Evolutionary conservation across 2,113 vertebrate genomes (phyloP).

Genomic region (Embiotoca jacksoni): DNA sequence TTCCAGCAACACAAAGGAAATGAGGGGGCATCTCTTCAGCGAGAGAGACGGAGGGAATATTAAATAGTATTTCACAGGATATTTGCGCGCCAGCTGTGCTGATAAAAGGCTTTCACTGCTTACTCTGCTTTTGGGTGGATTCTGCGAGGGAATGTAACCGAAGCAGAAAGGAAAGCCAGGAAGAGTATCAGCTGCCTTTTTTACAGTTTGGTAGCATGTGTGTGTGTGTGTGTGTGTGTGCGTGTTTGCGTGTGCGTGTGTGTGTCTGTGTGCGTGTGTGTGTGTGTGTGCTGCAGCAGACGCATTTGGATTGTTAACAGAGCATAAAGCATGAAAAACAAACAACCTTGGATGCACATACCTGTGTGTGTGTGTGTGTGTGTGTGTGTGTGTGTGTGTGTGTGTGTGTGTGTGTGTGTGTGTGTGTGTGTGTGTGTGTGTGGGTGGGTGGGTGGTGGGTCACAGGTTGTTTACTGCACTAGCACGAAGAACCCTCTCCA

Average conservation of each 20-base stretch:
- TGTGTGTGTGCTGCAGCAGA: conserved; percentile 7
- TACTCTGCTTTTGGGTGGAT: conserved; percentile 60
- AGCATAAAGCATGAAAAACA: conserved; percentile 14
- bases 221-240: too few relatives aligned
- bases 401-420: too few relatives aligned
- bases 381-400: too few relatives aligned
- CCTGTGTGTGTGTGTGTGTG: neutral
- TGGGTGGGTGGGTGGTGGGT: neutral
- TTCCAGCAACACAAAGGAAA: conserved; percentile 57
- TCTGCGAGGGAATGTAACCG: conserved; percentile 47
- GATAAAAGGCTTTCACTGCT: conserved; percentile 70
- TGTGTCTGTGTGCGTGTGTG: too few relatives aligned
- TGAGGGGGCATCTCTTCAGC: conserved; percentile 53
- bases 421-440: too few relatives aligned
- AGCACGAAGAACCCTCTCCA: conserved; percentile 4
- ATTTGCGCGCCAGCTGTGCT: conserved; percentile 64
- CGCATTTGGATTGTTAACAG: conserved; percentile 44
- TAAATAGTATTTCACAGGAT: conserved; percentile 69
- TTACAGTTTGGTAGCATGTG: conserved; percentile 20
- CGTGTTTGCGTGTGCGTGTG: too few relatives aligned
- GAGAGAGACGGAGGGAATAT: conserved; percentile 56
- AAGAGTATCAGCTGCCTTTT: conserved; percentile 29
- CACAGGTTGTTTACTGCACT: neutral
- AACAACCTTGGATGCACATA: conserved; percentile 1
- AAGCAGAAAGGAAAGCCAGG: conserved; percentile 31